phyloP scores from a whole-genome alignment of 2,888 invertebrate species.

The Geotrupes spiniger region DNA sequence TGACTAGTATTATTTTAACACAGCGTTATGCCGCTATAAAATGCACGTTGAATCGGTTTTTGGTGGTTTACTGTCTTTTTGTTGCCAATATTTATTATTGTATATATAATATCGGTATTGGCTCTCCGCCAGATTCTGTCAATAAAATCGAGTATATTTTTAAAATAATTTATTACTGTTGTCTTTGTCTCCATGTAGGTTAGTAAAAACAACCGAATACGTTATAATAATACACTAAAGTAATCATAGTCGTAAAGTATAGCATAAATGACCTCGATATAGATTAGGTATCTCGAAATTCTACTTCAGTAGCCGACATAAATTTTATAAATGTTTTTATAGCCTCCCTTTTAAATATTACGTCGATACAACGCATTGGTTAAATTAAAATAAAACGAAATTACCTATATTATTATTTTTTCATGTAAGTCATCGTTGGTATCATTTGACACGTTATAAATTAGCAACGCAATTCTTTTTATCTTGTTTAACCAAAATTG shows the following conservation, averaged over 20 bases:
- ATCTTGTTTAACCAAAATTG: no score
- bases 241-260: slow-evolving; percentile 29
- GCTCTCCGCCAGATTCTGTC: slow-evolving; percentile 26
- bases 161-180: slow-evolving; percentile 19
- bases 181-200: slow-evolving; percentile 25
- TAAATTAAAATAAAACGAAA: no score
- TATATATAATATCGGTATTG: slow-evolving; percentile 20
- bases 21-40: slow-evolving; percentile 2
- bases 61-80: slow-evolving; percentile 3
- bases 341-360: slow-evolving; percentile 6
- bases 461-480: no score
- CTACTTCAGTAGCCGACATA: slow-evolving; percentile 11
- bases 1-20: slow-evolving; percentile 1
- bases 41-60: slow-evolving; percentile 4
- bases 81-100: slow-evolving; percentile 4
- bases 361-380: not conserved
- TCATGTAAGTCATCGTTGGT: no score
- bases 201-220: slow-evolving; percentile 27
- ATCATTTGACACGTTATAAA: no score
- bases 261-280: slow-evolving; percentile 25
- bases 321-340: slow-evolving; percentile 13
- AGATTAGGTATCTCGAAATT: slow-evolving; percentile 21
- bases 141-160: slow-evolving; percentile 27
- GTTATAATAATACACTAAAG: slow-evolving; percentile 27
- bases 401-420: no score